These are phyloP conservation scores for Anser brachyrhynchus DNA, from an alignment of 2,113 vertebrate genomes.

Conservation along the genomic window DNA sequence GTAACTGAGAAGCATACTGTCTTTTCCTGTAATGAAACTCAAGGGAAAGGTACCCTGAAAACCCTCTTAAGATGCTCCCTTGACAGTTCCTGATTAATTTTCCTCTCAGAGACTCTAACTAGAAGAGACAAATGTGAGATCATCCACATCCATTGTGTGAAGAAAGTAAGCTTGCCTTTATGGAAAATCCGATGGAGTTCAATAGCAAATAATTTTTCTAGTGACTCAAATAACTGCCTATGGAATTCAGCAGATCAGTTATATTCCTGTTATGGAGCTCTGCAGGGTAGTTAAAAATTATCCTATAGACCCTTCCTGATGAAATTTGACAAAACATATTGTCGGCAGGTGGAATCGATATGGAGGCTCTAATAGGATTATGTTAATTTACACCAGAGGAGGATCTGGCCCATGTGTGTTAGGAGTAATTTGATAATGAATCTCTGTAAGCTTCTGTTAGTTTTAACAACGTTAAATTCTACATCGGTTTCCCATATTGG, in stretches of 20 bases:
- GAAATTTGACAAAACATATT: background rate
- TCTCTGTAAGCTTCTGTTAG: background rate
- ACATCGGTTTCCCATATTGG: background rate
- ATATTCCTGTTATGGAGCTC: background rate
- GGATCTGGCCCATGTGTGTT: background rate
- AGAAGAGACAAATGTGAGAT: background rate
- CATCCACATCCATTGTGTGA: background rate
- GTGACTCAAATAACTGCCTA: background rate
- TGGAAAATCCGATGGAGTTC: conserved; percentile 11
- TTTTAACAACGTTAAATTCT: conserved; percentile 23
- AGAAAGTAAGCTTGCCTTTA: conserved; percentile 27
- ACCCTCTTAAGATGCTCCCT: background rate
- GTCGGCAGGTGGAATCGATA: background rate
- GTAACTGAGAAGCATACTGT: background rate
- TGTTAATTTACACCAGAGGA: background rate
- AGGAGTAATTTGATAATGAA: conserved; percentile 4
- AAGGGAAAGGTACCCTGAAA: background rate
- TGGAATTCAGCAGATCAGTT: background rate
- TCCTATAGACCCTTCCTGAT: background rate
- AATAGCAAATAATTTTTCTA: conserved; percentile 51
- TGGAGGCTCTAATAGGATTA: background rate
- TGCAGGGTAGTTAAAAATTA: background rate
- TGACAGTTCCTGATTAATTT: background rate
- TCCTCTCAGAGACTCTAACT: conserved; percentile 9
- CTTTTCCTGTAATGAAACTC: background rate